Evolutionary conservation across 1,140 invertebrate genomes (phyloP).

Genomic region (Thaumetopoea pityocampa): DNA sequence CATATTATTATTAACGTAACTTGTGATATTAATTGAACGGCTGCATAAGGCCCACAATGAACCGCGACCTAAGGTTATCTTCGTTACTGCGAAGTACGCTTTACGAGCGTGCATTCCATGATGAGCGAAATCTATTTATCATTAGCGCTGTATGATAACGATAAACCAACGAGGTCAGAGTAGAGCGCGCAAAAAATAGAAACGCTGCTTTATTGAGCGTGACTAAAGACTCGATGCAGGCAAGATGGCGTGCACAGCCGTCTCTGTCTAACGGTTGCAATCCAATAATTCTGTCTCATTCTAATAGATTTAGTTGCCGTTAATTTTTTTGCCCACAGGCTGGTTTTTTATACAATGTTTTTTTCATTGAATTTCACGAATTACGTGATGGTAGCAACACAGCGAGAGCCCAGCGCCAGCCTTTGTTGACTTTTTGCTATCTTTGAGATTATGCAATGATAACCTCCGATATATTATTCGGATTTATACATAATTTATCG

Average conservation of each 20-base stretch:
- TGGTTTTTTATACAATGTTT: conserved; percentile 49
- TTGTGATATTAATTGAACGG: conserved; percentile 18
- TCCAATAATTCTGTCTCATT: conserved; percentile 30
- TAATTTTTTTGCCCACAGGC: conserved; percentile 56
- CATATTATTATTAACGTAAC: conserved; percentile 5
- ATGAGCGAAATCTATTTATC: conserved; percentile 65
- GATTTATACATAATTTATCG: conserved; percentile 15
- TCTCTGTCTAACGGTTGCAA: conserved; percentile 39
- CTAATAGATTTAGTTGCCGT: conserved; percentile 51
- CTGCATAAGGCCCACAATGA: conserved; percentile 31
- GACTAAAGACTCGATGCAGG: conserved; percentile 65
- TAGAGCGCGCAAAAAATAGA: conserved; percentile 71
- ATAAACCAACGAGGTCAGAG: conserved; percentile 72
- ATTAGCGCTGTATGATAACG: conserved; percentile 68
- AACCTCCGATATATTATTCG: conserved; percentile 11
- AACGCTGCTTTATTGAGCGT: conserved; percentile 66
- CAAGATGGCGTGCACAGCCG: conserved; percentile 53
- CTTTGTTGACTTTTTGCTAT: conserved; percentile 25
- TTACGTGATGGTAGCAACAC: conserved; percentile 49
- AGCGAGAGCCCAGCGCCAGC: conserved; percentile 23
- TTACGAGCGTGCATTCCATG: conserved; percentile 44
- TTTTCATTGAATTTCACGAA: conserved; percentile 59
- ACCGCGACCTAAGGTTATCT: conserved; percentile 57
- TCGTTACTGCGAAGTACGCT: conserved; percentile 44
- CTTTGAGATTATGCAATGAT: conserved; percentile 32